phyloP scores from a whole-genome alignment of 2,113 vertebrate genomes.

The Passerina amoena region DNA sequence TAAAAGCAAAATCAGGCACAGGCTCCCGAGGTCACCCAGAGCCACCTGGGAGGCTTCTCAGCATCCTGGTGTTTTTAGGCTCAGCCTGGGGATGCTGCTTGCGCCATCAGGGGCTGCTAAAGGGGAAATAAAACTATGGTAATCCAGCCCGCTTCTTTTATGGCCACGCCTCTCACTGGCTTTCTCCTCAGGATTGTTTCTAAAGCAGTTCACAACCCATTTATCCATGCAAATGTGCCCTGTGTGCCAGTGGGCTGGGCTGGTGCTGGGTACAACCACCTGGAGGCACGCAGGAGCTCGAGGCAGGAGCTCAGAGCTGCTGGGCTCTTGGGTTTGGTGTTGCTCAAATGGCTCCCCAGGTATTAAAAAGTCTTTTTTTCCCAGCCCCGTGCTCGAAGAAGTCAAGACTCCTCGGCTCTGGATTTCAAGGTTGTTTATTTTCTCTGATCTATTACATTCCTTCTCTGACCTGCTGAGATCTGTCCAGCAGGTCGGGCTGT shows the following conservation, averaged over 20 bases:
- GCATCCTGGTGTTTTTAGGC: neutral
- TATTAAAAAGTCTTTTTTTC: too few species aligned
- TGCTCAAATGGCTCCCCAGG: too few species aligned
- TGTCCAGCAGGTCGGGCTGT: too few species aligned
- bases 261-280: neutral
- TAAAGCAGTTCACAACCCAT: neutral
- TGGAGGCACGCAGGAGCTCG: rapidly evolving
- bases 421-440: too few species aligned
- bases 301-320: neutral
- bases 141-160: neutral
- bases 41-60: neutral
- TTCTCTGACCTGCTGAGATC: too few species aligned
- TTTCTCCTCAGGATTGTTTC: neutral
- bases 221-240: neutral
- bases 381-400: too few species aligned
- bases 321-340: too few species aligned
- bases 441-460: too few species aligned
- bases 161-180: rapidly evolving
- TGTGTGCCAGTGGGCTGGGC: neutral
- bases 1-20: neutral
- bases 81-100: neutral
- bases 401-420: too few species aligned
- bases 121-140: neutral
- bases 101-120: neutral
- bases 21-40: neutral